Evolutionary conservation across 64 coral and sea anemone genomes (phyloP).

Genomic region (Acropora tenuis): DNA sequence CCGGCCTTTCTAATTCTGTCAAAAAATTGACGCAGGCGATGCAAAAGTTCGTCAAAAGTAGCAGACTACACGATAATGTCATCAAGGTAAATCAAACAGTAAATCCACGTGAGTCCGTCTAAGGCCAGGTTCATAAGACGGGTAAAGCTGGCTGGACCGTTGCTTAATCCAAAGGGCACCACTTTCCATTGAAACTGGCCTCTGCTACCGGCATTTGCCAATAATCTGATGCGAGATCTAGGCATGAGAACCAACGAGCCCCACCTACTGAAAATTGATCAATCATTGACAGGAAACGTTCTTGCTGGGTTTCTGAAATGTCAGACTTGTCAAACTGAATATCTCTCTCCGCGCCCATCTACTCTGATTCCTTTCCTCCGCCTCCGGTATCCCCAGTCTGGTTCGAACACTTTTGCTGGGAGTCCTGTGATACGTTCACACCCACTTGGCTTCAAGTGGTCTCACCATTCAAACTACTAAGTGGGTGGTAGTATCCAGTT

Average conservation of each 20-base stretch:
- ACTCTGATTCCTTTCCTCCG: background rate
- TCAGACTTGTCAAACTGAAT: constrained; percentile 13
- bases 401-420: no score
- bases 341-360: background rate
- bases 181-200: no score
- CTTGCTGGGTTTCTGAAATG: background rate
- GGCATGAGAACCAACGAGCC: background rate
- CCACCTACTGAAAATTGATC: background rate
- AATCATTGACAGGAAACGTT: background rate
- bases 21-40: background rate
- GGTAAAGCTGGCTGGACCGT: no score
- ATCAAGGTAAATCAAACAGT: background rate
- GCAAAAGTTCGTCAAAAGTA: background rate
- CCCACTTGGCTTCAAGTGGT: background rate
- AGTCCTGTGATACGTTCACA: background rate
- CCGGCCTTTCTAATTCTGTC: constrained; percentile 1
- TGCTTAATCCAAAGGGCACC: background rate
- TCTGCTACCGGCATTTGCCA: background rate
- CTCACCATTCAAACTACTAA: background rate
- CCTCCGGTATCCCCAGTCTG: no score
- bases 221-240: constrained; percentile 10
- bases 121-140: no score
- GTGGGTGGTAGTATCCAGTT: constrained; percentile 3
- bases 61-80: constrained; percentile 9
- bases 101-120: background rate